phyloP scores from a whole-genome alignment of 2,888 invertebrate genomes.

The Drosophila ezoana region DNA sequence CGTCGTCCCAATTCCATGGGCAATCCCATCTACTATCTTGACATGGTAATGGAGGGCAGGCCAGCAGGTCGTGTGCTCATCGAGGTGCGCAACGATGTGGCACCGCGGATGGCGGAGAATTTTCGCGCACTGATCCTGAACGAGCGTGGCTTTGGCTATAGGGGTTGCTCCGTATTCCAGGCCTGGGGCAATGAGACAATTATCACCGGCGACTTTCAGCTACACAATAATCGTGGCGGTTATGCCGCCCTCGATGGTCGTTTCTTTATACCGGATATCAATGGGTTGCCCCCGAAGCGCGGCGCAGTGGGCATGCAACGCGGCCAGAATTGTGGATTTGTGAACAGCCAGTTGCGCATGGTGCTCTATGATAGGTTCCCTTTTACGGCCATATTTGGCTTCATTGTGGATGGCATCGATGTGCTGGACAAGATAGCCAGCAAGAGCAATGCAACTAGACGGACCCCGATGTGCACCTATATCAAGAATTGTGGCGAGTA shows the following conservation, averaged over 20 bases:
- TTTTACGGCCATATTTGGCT: slow-evolving; percentile 14
- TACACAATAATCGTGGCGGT: slow-evolving; percentile 92
- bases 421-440: too few relatives aligned
- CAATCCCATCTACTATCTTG: slow-evolving; percentile 11
- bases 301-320: slow-evolving; percentile 87
- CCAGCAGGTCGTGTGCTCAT: slow-evolving; percentile 90
- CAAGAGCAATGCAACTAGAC: too few relatives aligned
- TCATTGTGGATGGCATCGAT: too few relatives aligned
- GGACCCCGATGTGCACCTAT: too few relatives aligned
- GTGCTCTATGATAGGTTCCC: neutral
- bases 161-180: slow-evolving; percentile 92
- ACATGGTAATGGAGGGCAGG: slow-evolving; percentile 87
- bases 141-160: slow-evolving; percentile 90
- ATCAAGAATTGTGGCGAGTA: slow-evolving; percentile 12
- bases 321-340: neutral
- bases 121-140: slow-evolving; percentile 72
- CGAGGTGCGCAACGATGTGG: slow-evolving; percentile 91
- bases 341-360: slow-evolving; percentile 22
- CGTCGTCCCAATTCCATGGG: rapidly evolving
- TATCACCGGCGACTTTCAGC: slow-evolving; percentile 92
- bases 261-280: slow-evolving; percentile 93
- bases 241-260: slow-evolving; percentile 91
- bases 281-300: slow-evolving; percentile 89
- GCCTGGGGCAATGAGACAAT: slow-evolving; percentile 94
- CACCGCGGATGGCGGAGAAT: slow-evolving; percentile 93